A percentile compares a stretch with the other conserved stretches of the same genome.
Conservation (phyloP, 2,797 vertebrate species). For the Galagoides demidoff region DNA sequence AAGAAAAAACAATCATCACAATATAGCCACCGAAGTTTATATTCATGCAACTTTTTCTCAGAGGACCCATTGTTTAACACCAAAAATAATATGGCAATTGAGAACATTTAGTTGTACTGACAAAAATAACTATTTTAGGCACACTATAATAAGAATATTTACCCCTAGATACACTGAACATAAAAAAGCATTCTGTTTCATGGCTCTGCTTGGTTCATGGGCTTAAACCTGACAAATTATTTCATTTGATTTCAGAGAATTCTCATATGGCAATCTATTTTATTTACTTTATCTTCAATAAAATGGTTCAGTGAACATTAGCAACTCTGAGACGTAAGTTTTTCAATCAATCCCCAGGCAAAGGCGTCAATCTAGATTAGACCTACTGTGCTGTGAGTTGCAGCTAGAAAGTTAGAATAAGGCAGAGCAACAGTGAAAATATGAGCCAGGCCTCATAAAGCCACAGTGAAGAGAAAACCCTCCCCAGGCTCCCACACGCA, state of each 20-base stretch:
- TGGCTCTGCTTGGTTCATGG: slow-evolving; percentile 82
- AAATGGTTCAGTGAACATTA: slow-evolving; percentile 98
- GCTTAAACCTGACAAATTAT: slow-evolving; percentile 92
- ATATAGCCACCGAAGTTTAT: slow-evolving; percentile 46
- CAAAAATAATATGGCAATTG: slow-evolving; percentile 26
- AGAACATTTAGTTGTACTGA: slow-evolving; percentile 67
- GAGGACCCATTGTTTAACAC: slow-evolving; percentile 48
- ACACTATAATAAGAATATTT: slow-evolving; percentile 64
- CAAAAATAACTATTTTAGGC: slow-evolving; percentile 72
- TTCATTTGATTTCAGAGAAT: slow-evolving; percentile 93
- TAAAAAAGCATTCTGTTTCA: slow-evolving; percentile 84
- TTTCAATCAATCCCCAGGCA: slow-evolving; percentile 93
- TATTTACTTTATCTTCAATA: slow-evolving; percentile 99
- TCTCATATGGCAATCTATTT: slow-evolving; percentile 95
- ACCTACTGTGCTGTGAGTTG: slow-evolving; percentile 83
- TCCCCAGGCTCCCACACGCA: slow-evolving; percentile 84
- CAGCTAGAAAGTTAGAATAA: slow-evolving; percentile 80
- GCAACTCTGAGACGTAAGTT: slow-evolving; percentile 95
- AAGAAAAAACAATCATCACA: slow-evolving; percentile 59
- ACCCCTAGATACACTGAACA: slow-evolving; percentile 74
- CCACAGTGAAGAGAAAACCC: slow-evolving; percentile 79
- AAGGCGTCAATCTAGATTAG: slow-evolving; percentile 91
- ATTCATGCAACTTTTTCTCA: background rate
- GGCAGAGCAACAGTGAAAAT: slow-evolving; percentile 80
- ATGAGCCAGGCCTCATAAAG: slow-evolving; percentile 79